A percentile compares a stretch with the other conserved stretches of the same genome.
These are phyloP conservation scores for Leucoraja ocellata DNA, from an alignment of 2,797 vertebrate genomes.

Conservation along the genomic window DNA sequence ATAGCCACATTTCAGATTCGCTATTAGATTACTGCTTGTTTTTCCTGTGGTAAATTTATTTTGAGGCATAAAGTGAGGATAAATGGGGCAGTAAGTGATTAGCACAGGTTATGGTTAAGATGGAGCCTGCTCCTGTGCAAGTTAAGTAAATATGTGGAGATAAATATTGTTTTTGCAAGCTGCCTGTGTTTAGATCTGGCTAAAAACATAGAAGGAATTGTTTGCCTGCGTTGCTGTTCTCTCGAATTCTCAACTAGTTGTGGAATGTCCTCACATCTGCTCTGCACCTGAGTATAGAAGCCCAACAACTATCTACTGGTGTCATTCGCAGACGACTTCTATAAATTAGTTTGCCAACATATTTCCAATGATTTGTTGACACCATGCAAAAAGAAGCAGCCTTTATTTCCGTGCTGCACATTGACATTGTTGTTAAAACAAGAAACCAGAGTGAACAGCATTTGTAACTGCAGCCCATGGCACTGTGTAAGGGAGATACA, in stretches of 20 bases:
- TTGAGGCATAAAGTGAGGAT: background rate
- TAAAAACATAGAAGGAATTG: background rate
- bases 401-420: background rate
- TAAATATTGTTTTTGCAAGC: background rate
- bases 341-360: background rate
- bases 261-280: slow-evolving; percentile 15
- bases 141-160: background rate
- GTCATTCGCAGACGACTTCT: background rate
- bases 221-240: background rate
- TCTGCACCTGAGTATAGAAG: background rate
- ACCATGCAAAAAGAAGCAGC: background rate
- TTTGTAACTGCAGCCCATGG: background rate
- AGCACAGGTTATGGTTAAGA: background rate
- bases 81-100: background rate
- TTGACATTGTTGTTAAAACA: background rate
- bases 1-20: background rate
- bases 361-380: slow-evolving; percentile 9
- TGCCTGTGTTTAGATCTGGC: background rate
- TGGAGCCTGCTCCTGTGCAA: background rate
- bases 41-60: background rate
- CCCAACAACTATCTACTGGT: too few relatives aligned
- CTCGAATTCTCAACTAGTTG: background rate
- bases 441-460: background rate
- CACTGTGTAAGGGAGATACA: background rate
- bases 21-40: background rate